Evolutionary conservation across 2,113 vertebrate species (phyloP), one percentile per base, ranked within the genome.

Genomic region (Grammomys surdaster): DNA sequence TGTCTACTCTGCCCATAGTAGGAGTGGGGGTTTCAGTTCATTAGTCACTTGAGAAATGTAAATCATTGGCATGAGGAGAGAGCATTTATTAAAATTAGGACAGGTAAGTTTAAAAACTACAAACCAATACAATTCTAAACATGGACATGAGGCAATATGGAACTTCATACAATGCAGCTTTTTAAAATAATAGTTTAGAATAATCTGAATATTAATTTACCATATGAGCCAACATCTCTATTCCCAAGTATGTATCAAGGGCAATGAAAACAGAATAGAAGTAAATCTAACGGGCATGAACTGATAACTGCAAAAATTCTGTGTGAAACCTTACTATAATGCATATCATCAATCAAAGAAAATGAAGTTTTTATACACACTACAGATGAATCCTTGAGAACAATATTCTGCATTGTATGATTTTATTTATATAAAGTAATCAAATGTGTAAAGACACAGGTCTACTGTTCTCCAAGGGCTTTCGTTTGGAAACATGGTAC

Each of bases 321-420:
- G 51, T 54, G 31, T 40, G 13, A 51, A 17, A 91, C 69, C 40
- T 8, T 80, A 26, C 72, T 80, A 75, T 6, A 91, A 1, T 1
- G 5, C 4, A 88, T 54, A 54, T 67, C 54, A 97, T n/a, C 8
- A 76, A 65, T 91, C 67, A 95, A 89, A 92, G 78, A 12, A n/a
- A 73, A n/a, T 46, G 5, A 94, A 69, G 54, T 70, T 73, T 11
- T 72, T 58, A 72, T 46, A 28, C 40, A 46, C 26, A 12, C n/a
- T 72, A 65, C n/a, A 93, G 63, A 33, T 90, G 36, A 13, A 95
- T 75, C 1, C 51, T 70, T 89, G 20, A 91, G 85, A 80, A 60
- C n/a, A 84, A 40, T 20, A 63, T 56, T 90, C n/a, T 73, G 10
- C 54, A 60, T 60, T 72, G 1, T 90, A 78, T 84, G 22, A 75